Conservation (phyloP, 2,797 vertebrate species). For the Gastrophryne carolinensis region DNA sequence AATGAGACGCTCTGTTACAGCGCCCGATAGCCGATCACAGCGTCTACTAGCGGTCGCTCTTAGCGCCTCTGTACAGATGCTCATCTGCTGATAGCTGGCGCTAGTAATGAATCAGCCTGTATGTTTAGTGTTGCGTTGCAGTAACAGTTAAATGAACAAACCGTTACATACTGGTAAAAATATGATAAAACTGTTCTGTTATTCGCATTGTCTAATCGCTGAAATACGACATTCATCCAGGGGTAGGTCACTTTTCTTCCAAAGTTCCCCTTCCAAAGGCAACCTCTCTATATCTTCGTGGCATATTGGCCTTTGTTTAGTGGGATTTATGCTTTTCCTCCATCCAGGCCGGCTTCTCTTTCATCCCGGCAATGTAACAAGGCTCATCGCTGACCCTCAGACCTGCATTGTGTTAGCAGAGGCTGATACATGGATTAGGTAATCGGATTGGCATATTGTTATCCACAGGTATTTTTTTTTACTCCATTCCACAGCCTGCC, state of each 20-base stretch:
- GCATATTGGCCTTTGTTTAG: slow-evolving; percentile 3
- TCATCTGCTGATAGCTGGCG: no score
- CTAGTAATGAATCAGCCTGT: no score
- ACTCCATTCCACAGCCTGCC: slow-evolving; percentile 56
- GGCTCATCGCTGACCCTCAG: slow-evolving; percentile 53
- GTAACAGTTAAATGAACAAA: no score
- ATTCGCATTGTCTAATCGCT: no score
- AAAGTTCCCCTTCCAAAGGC: neutral
- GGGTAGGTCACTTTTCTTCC: neutral
- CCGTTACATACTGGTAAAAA: no score
- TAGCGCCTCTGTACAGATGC: no score
- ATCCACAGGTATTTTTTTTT: slow-evolving; percentile 55
- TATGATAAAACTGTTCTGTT: no score
- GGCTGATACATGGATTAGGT: slow-evolving; percentile 53
- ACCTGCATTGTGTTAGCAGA: slow-evolving; percentile 38
- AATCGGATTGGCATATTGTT: slow-evolving; percentile 59
- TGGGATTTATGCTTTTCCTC: slow-evolving; percentile 25
- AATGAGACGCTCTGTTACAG: no score
- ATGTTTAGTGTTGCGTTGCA: no score
- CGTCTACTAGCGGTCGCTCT: no score
- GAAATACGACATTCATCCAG: neutral
- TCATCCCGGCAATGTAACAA: slow-evolving; percentile 52
- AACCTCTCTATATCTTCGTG: neutral
- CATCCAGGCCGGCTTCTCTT: neutral
- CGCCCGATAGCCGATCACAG: no score